A percentile compares a stretch with the other conserved stretches of the same genome.
phyloP scores from a whole-genome alignment of 2,888 invertebrate species.

The Phengaris alcon region DNA sequence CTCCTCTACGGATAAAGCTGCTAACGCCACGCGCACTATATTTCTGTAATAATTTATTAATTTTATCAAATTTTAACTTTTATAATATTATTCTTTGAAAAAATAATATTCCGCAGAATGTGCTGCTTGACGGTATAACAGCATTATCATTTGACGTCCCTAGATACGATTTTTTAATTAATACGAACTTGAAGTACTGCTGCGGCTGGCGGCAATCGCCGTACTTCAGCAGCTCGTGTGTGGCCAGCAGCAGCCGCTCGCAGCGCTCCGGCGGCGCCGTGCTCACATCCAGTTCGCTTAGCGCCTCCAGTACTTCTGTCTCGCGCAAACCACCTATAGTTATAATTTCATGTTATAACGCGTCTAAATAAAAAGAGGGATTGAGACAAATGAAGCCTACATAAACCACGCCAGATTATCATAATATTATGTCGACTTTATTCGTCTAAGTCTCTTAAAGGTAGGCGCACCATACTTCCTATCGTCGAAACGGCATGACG shows the following conservation, averaged over 20 bases:
- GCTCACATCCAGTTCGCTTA: slow-evolving; percentile 62
- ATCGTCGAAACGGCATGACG: too few species aligned
- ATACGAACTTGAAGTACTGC: slow-evolving; percentile 70
- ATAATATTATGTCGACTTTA: too few species aligned
- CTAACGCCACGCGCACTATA: slow-evolving; percentile 87
- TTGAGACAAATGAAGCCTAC: too few species aligned
- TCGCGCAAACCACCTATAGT: slow-evolving; percentile 65
- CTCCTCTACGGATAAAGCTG: slow-evolving; percentile 79
- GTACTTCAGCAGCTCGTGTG: slow-evolving; percentile 72
- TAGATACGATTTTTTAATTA: not conserved
- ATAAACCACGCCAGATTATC: too few species aligned
- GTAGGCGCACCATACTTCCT: too few species aligned
- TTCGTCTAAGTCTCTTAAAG: too few species aligned
- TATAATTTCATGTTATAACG: not conserved
- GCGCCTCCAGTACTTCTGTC: slow-evolving; percentile 66
- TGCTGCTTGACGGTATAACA: too few species aligned
- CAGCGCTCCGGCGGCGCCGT: slow-evolving; percentile 60
- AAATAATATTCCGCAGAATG: too few species aligned
- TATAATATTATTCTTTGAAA: too few species aligned
- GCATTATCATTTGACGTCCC: too few species aligned
- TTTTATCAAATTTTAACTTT: too few species aligned
- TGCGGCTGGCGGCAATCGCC: slow-evolving; percentile 67
- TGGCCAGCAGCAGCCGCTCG: slow-evolving; percentile 63
- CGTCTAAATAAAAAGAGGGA: not conserved
- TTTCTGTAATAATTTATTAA: slow-evolving; percentile 59